Percentiles rank a stretch among this genome's conserved stretches.
Conservation (phyloP, 2,888 invertebrate genomes). For the Troides aeacus region DNA sequence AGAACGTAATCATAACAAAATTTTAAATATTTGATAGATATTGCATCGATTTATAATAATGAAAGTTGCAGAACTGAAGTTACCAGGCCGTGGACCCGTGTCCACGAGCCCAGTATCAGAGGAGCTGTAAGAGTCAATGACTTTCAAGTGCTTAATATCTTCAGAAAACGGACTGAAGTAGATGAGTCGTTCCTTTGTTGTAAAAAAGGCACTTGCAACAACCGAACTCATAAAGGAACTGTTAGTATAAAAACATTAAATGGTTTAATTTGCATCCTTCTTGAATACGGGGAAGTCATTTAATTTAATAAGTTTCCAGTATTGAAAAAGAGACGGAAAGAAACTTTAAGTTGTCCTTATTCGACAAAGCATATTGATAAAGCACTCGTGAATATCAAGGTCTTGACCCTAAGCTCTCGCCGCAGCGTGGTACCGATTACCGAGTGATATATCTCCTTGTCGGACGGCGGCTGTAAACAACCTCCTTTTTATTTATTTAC, state of each 20-base stretch:
- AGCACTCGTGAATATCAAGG: slow-evolving; percentile 13
- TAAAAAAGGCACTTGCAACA: no score
- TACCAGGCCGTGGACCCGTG: no score
- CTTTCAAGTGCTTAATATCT: no score
- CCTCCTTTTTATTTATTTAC: slow-evolving; percentile 25
- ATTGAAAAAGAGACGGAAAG: background rate
- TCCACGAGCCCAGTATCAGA: no score
- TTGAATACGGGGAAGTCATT: background rate
- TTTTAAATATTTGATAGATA: no score
- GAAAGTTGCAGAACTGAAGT: background rate
- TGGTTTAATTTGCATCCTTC: background rate
- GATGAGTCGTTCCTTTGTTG: no score
- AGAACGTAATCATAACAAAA: no score
- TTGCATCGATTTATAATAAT: background rate
- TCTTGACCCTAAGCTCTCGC: slow-evolving; percentile 5
- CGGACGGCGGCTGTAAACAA: slow-evolving; percentile 2
- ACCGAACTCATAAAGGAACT: no score
- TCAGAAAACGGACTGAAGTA: no score
- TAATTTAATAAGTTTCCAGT: background rate
- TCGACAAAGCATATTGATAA: slow-evolving; percentile 1
- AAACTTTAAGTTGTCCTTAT: background rate
- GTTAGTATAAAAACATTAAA: no score
- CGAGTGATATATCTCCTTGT: slow-evolving; percentile 19
- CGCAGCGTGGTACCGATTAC: slow-evolving; percentile 12
- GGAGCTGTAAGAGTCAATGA: no score